Evolutionary conservation across 2,888 invertebrate species (phyloP).

Genomic region (Blastobasis lacticolella): DNA sequence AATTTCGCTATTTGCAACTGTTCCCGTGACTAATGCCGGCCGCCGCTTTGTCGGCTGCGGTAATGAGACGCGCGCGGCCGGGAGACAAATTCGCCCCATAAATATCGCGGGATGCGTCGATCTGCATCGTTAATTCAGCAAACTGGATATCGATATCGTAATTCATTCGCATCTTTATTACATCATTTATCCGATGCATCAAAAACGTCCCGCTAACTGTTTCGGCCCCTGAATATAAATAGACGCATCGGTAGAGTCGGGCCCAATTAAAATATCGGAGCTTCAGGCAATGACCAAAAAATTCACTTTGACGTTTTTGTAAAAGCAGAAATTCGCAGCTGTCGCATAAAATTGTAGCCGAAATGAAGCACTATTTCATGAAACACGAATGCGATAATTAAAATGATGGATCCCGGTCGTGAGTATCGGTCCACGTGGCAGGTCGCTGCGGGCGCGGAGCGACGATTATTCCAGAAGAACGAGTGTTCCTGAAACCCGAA

Average conservation of each 20-base stretch:
- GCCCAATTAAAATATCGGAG: neutral
- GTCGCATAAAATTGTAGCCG: conserved; percentile 5
- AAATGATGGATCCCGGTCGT: conserved; percentile 27
- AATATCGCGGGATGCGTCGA: conserved; percentile 62
- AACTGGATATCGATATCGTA: conserved; percentile 54
- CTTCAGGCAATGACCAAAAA: neutral
- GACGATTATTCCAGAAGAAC: conserved; percentile 24
- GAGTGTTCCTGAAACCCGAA: conserved; percentile 54
- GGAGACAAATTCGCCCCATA: conserved; percentile 67
- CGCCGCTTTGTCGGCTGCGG: conserved; percentile 58
- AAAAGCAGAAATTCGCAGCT: neutral
- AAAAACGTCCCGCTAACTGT: neutral
- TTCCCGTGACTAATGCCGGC: conserved; percentile 57
- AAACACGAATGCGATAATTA: conserved; percentile 25
- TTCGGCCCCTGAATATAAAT: conserved; percentile 1
- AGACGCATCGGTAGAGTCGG: neutral
- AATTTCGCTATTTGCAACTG: conserved; percentile 62
- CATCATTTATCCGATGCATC: conserved; percentile 21
- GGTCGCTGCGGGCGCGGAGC: neutral
- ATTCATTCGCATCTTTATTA: conserved; percentile 57
- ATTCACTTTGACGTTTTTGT: neutral
- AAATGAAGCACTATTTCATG: conserved; percentile 10
- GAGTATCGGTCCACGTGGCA: conserved; percentile 11
- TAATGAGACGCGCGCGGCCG: conserved; percentile 57
- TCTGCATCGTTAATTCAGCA: conserved; percentile 60